Evolutionary conservation across 2,113 vertebrate species (phyloP), one percentile per base, ranked within the genome.

Genomic region (Psilopogon haemacephalus): DNA sequence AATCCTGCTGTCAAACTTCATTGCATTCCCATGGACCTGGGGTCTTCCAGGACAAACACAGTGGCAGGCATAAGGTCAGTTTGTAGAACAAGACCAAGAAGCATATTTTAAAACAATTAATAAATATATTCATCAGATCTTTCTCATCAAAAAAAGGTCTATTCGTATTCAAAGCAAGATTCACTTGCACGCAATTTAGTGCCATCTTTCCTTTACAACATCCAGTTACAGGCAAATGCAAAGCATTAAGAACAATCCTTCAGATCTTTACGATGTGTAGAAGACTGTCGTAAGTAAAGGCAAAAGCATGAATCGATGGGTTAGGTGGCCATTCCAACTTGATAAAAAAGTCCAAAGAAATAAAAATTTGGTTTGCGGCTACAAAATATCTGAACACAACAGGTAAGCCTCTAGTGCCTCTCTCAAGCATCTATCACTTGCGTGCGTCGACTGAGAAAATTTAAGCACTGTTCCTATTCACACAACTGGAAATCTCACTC

Each of bases 141-240:
- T 46, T 78, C 70, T 64, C 38, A 28, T 23, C 15, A 37, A 32
- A 90, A 82, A 56, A 82, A 56, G 2, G 18, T 15, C 50, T 1
- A 2, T 21, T 56, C 6, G 24, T 11, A 60, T 30, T 63, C 70
- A 48, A 48, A 69, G 21, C 8, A 24, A 76, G 33, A 72, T 55
- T 33, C 8, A 16, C 27, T 28, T 12, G 55, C 78, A 58, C 9
- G 21, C 19, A 50, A 23, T 58, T 83, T 48, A 33, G 50, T 40
- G 37, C 27, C 40, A 55, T 9, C 37, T 55, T 75, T 76, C 55
- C 23, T 8, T 67, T 3, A 6, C 1, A 69, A 62, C 8, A 75
- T 11, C 11, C 37, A 76, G 13, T 17, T 32, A 64, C 0, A 75
- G 27, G 0, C 2, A 1, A 72, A 40, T 0, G 2, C 14, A 21